Evolutionary conservation across 2,797 vertebrate species (phyloP).

Genomic region (Danio kyathit): DNA sequence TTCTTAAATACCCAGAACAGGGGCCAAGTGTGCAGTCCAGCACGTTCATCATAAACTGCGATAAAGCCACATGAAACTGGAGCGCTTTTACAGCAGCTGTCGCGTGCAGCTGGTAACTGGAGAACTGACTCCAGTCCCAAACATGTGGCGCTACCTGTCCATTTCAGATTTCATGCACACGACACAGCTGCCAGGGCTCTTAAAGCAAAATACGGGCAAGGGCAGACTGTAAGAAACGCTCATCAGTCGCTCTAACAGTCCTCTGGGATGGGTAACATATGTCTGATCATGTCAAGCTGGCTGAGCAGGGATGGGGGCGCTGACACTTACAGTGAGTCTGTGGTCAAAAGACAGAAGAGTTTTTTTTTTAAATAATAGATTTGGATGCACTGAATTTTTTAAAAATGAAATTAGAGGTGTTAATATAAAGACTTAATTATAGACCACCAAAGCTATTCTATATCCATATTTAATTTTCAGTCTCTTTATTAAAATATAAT

Average conservation of each 20-base stretch:
- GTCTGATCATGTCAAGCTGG: conserved; percentile 66
- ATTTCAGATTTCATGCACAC: conserved; percentile 76
- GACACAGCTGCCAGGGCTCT: conserved; percentile 77
- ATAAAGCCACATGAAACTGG: conserved; percentile 77
- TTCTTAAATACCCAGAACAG: conserved; percentile 62
- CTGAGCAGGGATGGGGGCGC: conserved; percentile 59
- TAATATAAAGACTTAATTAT: neutral
- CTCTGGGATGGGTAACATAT: conserved; percentile 72
- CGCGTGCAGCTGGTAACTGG: conserved; percentile 82
- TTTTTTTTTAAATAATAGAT: conserved; percentile 40
- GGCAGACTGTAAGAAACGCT: conserved; percentile 55
- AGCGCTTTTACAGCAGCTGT: conserved; percentile 80
- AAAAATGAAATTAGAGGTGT: neutral
- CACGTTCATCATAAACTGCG: conserved; percentile 77
- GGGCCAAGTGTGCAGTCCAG: conserved; percentile 68
- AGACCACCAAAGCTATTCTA: too few relatives aligned
- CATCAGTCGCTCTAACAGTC: conserved; percentile 51
- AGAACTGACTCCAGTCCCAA: conserved; percentile 76
- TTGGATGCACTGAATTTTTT: neutral
- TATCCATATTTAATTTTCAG: too few relatives aligned
- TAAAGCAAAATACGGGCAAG: conserved; percentile 52
- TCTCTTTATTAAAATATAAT: too few relatives aligned
- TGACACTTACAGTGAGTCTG: conserved; percentile 68
- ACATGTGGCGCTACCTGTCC: conserved; percentile 85
- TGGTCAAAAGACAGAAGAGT: conserved; percentile 57